phyloP scores from a whole-genome alignment of 2,888 invertebrate species.

The Stegophylla sp. region DNA sequence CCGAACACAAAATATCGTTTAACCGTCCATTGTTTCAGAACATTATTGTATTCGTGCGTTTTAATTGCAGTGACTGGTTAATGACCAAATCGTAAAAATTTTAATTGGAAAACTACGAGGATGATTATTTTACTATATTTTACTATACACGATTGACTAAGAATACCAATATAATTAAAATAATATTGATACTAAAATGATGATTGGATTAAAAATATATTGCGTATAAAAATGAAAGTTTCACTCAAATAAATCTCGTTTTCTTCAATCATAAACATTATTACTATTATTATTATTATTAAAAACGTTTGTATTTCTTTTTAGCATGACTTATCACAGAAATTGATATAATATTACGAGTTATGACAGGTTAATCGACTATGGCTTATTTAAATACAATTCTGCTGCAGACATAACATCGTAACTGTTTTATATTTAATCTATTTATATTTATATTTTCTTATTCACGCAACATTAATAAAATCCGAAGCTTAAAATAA shows the following conservation, averaged over 20 bases:
- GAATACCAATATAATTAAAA: too few species aligned
- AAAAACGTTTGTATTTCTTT: background rate
- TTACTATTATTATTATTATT: too few species aligned
- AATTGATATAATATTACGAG: slow-evolving; percentile 9
- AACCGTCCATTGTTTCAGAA: background rate
- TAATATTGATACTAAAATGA: too few species aligned
- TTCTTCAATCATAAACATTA: background rate
- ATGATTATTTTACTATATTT: too few species aligned
- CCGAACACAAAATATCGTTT: background rate
- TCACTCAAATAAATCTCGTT: background rate
- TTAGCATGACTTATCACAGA: slow-evolving; percentile 13
- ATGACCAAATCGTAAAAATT: too few species aligned
- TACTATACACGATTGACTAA: too few species aligned
- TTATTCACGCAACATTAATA: slow-evolving; percentile 37
- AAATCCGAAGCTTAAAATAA: background rate
- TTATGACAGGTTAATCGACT: slow-evolving; percentile 27
- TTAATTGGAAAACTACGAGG: too few species aligned
- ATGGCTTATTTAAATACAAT: slow-evolving; percentile 9
- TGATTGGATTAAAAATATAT: too few species aligned
- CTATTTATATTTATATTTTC: background rate
- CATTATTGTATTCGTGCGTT: background rate
- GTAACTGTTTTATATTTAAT: background rate
- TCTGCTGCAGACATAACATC: slow-evolving; percentile 9
- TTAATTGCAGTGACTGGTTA: background rate
- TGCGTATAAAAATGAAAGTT: too few species aligned